A percentile compares a stretch with the other conserved stretches of the same genome.
These are phyloP conservation scores for Tupiocoris notatus DNA, from an alignment of 2,888 invertebrate genomes.

Conservation along the genomic window DNA sequence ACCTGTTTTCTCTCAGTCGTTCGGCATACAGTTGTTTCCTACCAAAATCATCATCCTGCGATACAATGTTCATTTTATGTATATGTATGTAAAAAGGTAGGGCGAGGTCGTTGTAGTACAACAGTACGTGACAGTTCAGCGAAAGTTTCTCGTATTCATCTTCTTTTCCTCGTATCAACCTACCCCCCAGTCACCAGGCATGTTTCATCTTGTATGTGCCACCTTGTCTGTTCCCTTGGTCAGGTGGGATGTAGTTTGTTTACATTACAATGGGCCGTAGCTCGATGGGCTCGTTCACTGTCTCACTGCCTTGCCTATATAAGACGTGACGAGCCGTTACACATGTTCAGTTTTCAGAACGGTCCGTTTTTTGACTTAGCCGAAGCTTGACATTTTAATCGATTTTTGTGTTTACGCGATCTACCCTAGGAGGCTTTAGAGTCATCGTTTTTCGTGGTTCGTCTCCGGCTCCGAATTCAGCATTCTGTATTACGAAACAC, in stretches of 20 bases:
- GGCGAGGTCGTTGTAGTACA: no score
- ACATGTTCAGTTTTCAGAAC: conserved; percentile 18
- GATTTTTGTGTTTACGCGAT: background rate
- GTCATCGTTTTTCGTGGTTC: no score
- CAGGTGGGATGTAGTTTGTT: conserved; percentile 39
- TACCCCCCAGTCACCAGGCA: background rate
- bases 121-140: no score
- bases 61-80: no score
- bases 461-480: no score
- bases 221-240: background rate
- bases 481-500: no score
- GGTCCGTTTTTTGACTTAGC: conserved; percentile 1
- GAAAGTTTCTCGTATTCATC: background rate
- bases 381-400: background rate
- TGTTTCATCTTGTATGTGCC: background rate
- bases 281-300: background rate
- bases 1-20: no score
- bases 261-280: conserved; percentile 43
- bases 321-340: conserved; percentile 21
- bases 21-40: no score
- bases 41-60: background rate
- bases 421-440: no score
- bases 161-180: background rate
- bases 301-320: conserved; percentile 27
- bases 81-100: no score